Evolutionary conservation across 2,113 vertebrate species (phyloP), one percentile per base, ranked within the genome.

Genomic region (Amphiprion ocellaris): DNA sequence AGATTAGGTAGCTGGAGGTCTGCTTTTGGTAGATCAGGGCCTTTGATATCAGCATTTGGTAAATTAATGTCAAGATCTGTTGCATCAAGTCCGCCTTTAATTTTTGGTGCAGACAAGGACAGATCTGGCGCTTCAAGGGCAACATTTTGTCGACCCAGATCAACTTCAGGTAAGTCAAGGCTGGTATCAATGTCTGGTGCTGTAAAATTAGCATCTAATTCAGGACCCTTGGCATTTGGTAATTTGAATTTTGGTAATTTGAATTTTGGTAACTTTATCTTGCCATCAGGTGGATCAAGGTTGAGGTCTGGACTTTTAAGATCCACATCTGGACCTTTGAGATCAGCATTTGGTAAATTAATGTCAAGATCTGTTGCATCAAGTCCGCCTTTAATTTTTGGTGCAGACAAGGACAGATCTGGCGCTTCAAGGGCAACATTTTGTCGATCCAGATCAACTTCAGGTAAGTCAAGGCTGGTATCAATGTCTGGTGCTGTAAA

Each of bases 181-280:
- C 46, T 74, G 14, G 44, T 44, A 64, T 87, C 52, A 71, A 85
- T 37, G 30, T 30, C 30, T 30, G 30, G 30, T 30, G 30, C 5
- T 30, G 4, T 30, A 4, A 30, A 6, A 15, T 74, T 49, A 54
- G 63, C 17, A 56, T 79, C 62, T 2, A 90, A 4, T 19, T 89
- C 73, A 37, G 87, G 50, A 12, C 59, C 70, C 37, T 90, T 89
- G 1, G 81, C 53, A 19, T 91, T 92, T 60, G 66, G 19, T 5
- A 55, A 67, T 71, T 78, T 87, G 0, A 92, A n/a, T 69, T 87
- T 91, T 3, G 89, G 81, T 0, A 92, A 6, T 55, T 92, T 92
- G 0, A 89, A 4, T 63, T 81, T 88, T 0, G 68, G 84, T 3
- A 82, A 58, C 59, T 89, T 90, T 3, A 89, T 5, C 12, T 90